Evolutionary conservation across 2,113 vertebrate species (phyloP), one percentile per base, ranked within the genome.

Genomic region (Vidua macroura): DNA sequence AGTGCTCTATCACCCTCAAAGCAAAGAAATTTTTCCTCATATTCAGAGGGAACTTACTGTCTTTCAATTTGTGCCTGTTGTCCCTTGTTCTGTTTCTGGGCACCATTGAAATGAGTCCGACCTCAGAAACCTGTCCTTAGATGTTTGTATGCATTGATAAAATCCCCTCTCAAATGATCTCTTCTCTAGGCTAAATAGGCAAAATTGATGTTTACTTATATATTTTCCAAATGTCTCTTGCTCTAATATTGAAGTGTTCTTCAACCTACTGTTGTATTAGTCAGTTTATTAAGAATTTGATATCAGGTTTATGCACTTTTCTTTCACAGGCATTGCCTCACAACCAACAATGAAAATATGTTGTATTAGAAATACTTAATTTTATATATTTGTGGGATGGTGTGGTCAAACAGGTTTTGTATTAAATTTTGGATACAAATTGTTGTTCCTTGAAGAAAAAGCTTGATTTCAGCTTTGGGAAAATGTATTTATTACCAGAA

Each of bases 381-480:
- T 25, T 9, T 7, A 10, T 49, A 44, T 63, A 24, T 86, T 19
- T 46, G 21, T 5, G 3, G 21, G 22, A 49, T 13, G 12, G 6
- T 41, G 31, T 41, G 12, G 9, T 82, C 41, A 75, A n/a, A 20
- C 11, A 76, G 10, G 3, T 76, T 92, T 89, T 77, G 8, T 74
- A 23, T 63, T 44, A 91, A 87, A 33, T 53, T 58, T 43, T 80
- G 16, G 15, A 25, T 73, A 31, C 14, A 76, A 49, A 43, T 82
- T 91, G 16, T 84, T 84, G 88, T 74, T 85, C 12, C 70, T 28
- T 79, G 82, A 86, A 70, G 66, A 87, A 89, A 64, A 56, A 80
- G 39, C 66, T 86, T 90, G 81, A 94, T 93, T 96, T 93, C 22
- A 77, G 35, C 79, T 97, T 87, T 80, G 69, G 52, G 60, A 82